A percentile compares a stretch with the other conserved stretches of the same genome.
Conservation (phyloP, 2,113 vertebrate genomes). For the Corythaixoides concolor region DNA sequence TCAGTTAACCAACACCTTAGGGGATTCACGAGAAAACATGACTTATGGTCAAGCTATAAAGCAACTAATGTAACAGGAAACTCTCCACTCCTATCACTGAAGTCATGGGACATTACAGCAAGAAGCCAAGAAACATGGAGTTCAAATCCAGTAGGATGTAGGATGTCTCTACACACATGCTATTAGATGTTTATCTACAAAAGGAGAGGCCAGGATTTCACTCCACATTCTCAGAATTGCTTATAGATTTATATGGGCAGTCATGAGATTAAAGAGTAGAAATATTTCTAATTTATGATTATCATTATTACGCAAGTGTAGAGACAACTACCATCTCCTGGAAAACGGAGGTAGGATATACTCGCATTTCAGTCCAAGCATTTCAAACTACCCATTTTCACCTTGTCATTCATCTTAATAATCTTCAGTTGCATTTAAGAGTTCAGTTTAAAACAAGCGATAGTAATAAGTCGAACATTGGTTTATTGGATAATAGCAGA, state of each 20-base stretch:
- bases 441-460: neutral
- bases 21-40: neutral
- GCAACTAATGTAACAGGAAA: neutral
- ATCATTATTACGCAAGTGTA: neutral
- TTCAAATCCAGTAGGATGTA: no score
- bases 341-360: neutral
- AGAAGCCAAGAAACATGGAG: neutral
- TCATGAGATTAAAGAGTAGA: neutral
- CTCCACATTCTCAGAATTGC: neutral
- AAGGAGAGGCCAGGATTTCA: neutral
- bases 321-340: neutral
- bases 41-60: neutral
- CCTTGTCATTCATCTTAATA: neutral
- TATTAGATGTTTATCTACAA: neutral
- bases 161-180: neutral
- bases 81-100: neutral
- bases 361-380: neutral
- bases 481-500: neutral
- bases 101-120: neutral
- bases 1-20: neutral
- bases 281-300: neutral
- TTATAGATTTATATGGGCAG: neutral
- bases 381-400: neutral
- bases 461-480: neutral
- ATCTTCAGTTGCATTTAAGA: neutral